Base-by-base conservation (phyloP, 2,113 vertebrate genomes). In the Peromyscus leucopus region DNA sequence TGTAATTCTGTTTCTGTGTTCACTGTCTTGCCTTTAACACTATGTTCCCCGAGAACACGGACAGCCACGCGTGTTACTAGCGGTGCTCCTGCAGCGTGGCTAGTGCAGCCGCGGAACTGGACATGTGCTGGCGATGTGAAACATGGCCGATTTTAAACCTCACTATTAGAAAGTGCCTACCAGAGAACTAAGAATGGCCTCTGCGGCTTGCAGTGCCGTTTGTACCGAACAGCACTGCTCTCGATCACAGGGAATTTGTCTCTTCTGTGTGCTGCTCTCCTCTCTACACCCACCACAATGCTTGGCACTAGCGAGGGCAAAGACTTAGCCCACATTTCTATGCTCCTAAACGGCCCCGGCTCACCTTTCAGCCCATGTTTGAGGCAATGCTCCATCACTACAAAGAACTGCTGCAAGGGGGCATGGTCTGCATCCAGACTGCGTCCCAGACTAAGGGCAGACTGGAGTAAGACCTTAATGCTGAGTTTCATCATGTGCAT, bases 401-500 rank as follows among this genome's bases (percentile, higher is more conserved):
- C 98, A 80, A 99, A 99, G 97, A 99, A 99, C 98, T 99, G 99
- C 98, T 99, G 99, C 96, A 99, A 96, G 1, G 99, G 99, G 2
- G 99, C 99, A 96, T 99, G 99, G 78, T 99, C 99, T 0, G 99
- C 99, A 97, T 99, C 99, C 97, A 99, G 98, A 1, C 99, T 99
- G 96, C 99, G 98, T 71, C 99, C 99, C 98, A 99, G 98, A 98
- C 99, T 99, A 96, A 99, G 96, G 0, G 99, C 99, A 2, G 99
- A 99, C 99, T 99, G 99, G 90, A 99, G 99, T 61, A 99, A 98
- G 36, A 99, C 99, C 98, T 99, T 99, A 97, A 99, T 98, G 96
- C 99, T 99, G 93, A 99, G 99, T 98, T 99, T 99, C 99, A 99
- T 99, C 99, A 99, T 99, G 98, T 99, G 99, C 98, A 99, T 99